phyloP scores from a whole-genome alignment of 2,888 invertebrate species.

The Hirtodrosophila duncani region DNA sequence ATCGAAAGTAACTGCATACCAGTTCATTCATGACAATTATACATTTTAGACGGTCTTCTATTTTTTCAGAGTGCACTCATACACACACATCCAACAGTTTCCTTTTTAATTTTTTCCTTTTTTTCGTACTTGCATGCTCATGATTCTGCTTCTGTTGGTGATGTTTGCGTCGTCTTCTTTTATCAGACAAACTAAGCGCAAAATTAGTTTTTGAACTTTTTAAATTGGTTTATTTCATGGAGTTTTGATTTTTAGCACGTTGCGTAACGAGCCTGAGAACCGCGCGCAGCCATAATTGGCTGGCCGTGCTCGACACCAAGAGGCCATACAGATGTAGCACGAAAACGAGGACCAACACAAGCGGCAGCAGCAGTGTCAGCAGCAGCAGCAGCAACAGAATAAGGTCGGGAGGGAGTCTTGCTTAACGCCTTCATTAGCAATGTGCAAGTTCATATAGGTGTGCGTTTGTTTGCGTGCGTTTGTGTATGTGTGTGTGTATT shows the following conservation, averaged over 20 bases:
- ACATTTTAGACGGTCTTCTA: too few species aligned
- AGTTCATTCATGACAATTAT: too few species aligned
- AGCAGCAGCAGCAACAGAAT: too few species aligned
- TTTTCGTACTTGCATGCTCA: conserved; percentile 18
- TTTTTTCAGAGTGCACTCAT: too few species aligned
- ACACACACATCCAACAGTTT: conserved; percentile 21
- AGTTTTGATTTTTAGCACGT: conserved; percentile 71
- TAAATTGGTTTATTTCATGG: conserved; percentile 75
- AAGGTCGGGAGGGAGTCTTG: conserved; percentile 27
- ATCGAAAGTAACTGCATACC: too few species aligned
- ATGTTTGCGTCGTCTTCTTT: conserved; percentile 53
- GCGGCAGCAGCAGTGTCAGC: too few species aligned
- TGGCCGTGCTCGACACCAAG: conserved; percentile 33
- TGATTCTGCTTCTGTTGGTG: conserved; percentile 3
- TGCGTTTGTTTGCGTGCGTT: conserved; percentile 1
- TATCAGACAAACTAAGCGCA: conserved; percentile 74
- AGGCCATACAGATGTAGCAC: too few species aligned
- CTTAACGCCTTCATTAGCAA: conserved; percentile 63
- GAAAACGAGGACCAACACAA: too few species aligned
- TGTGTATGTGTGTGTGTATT: conserved; percentile 3
- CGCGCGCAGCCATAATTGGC: conserved; percentile 59
- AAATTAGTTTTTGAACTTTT: conserved; percentile 76
- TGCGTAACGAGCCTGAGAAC: conserved; percentile 64
- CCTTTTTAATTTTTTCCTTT: conserved; percentile 19
- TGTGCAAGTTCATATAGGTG: conserved; percentile 5